A percentile compares a stretch with the other conserved stretches of the same genome.
phyloP scores from a whole-genome alignment of 2,113 vertebrate species.

The Pipra filicauda region DNA sequence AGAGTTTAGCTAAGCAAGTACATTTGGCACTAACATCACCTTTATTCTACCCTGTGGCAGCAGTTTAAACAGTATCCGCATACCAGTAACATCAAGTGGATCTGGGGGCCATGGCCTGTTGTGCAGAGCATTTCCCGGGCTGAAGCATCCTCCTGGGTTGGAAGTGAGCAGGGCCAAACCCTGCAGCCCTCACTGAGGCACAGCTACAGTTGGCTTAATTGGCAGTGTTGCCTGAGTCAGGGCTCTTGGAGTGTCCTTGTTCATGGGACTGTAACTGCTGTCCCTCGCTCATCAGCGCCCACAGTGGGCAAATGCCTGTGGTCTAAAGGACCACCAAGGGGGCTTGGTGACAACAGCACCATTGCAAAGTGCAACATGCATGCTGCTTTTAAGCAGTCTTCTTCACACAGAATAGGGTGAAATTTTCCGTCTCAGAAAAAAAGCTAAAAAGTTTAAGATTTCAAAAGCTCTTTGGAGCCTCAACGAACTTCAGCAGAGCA shows the following conservation, averaged over 20 bases:
- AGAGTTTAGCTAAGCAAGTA: neutral
- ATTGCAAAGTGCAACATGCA: neutral
- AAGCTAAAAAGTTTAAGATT: neutral
- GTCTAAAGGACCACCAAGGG: conserved; percentile 18
- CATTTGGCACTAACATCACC: neutral
- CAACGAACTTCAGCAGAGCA: neutral
- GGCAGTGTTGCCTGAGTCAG: neutral
- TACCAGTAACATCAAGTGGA: neutral
- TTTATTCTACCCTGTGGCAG: neutral
- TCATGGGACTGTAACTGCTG: neutral
- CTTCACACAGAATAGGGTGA: neutral
- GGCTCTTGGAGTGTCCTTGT: neutral
- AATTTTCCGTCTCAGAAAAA: conserved; percentile 20
- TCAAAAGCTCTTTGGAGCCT: neutral
- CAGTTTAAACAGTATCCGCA: neutral
- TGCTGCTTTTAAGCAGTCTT: conserved; percentile 12
- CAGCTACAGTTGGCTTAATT: neutral
- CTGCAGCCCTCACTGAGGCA: neutral
- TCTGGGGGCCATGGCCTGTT: neutral
- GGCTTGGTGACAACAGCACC: neutral
- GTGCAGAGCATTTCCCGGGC: neutral
- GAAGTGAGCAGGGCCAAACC: neutral
- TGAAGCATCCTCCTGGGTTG: neutral
- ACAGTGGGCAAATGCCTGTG: neutral
- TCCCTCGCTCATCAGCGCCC: accelerated